Percentiles rank a stretch among this genome's conserved stretches.
These are phyloP conservation scores for Leuciscus waleckii DNA, from an alignment of 2,797 vertebrate species.

Conservation along the genomic window DNA sequence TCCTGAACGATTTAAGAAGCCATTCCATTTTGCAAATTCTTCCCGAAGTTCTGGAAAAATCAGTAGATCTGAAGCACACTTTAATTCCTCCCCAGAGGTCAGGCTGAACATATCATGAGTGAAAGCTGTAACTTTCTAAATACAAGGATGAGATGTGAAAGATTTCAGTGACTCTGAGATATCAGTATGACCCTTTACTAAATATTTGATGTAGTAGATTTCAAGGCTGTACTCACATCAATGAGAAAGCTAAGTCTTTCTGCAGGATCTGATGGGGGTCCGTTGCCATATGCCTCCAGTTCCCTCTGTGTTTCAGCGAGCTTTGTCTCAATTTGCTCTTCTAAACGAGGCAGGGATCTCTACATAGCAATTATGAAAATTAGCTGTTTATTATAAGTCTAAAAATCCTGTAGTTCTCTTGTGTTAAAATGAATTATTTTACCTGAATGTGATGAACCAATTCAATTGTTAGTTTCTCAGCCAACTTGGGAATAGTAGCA, in stretches of 20 bases:
- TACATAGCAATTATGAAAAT: slow-evolving; percentile 31
- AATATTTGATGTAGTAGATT: background rate
- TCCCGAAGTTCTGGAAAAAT: slow-evolving; percentile 71
- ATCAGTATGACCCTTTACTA: background rate
- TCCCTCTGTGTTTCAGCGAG: slow-evolving; percentile 74
- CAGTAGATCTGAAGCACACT: slow-evolving; percentile 66
- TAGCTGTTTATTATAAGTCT: background rate
- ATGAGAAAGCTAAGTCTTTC: slow-evolving; percentile 71
- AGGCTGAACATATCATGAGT: slow-evolving; percentile 72
- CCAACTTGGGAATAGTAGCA: slow-evolving; percentile 83
- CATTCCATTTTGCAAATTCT: slow-evolving; percentile 73
- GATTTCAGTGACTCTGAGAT: background rate
- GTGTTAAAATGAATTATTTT: slow-evolving; percentile 23
- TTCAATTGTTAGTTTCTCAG: slow-evolving; percentile 85
- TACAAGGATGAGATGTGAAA: background rate
- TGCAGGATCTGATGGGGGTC: slow-evolving; percentile 67
- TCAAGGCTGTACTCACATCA: slow-evolving; percentile 67
- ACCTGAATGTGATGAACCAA: slow-evolving; percentile 88
- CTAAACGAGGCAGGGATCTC: slow-evolving; percentile 74
- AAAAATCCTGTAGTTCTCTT: background rate
- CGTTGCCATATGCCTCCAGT: slow-evolving; percentile 75
- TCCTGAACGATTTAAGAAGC: slow-evolving; percentile 59
- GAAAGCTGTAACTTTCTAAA: slow-evolving; percentile 77
- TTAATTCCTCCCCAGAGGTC: slow-evolving; percentile 74
- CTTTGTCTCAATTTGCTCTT: slow-evolving; percentile 80